Conservation (phyloP, 2,113 vertebrate genomes). For the Taurulus bubalis region DNA sequence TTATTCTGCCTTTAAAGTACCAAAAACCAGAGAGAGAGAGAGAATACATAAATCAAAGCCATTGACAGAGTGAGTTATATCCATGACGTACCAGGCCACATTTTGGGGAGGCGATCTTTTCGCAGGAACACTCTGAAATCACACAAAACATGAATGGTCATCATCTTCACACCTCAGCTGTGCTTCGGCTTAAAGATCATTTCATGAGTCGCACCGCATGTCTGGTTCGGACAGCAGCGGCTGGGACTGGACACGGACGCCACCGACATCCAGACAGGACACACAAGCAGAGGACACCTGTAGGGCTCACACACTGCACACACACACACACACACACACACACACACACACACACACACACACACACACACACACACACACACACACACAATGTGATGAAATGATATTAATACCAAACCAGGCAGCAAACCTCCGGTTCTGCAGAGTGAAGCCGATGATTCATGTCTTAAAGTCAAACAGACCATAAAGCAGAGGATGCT, state of each 20-base stretch:
- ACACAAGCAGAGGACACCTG: constrained; percentile 88
- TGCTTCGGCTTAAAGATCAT: not conserved
- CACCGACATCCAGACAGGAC: constrained; percentile 88
- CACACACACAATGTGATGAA: constrained; percentile 12
- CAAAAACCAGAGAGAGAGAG: not conserved
- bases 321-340: constrained; percentile 34
- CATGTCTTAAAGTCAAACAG: no score
- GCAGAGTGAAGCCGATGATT: no score
- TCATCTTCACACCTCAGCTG: not conserved
- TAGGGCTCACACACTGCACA: constrained; percentile 90
- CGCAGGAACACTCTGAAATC: constrained; percentile 92
- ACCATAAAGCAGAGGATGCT: no score
- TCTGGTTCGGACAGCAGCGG: constrained; percentile 90
- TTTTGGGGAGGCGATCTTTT: constrained; percentile 87
- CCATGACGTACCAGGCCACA: constrained; percentile 89
- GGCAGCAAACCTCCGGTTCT: no score
- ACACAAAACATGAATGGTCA: constrained; percentile 9
- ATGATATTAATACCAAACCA: no score
- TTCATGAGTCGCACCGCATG: constrained; percentile 86
- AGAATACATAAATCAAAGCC: not conserved
- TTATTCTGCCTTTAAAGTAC: no score
- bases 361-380: constrained; percentile 80
- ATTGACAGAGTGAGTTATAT: not conserved
- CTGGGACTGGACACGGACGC: constrained; percentile 84
- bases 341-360: constrained; percentile 63